A percentile compares a stretch with the other conserved stretches of the same genome.
Evolutionary conservation across 1,140 invertebrate genomes (phyloP).

Genomic region (Zaprionus gabonicus): DNA sequence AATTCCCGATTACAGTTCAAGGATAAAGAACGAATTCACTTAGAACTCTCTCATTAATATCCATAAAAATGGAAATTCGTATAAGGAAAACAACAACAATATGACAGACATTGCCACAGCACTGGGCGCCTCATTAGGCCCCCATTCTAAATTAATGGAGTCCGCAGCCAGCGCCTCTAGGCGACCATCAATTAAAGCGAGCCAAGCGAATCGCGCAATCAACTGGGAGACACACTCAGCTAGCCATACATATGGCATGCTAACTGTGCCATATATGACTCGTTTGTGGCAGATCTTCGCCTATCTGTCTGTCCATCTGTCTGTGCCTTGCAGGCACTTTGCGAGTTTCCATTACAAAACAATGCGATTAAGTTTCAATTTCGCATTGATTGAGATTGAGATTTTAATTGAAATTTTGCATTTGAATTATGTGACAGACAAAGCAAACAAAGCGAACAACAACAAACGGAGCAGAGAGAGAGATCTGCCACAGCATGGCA

Average conservation of each 20-base stretch:
- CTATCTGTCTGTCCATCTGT: conserved; percentile 25
- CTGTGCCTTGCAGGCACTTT: conserved; percentile 48
- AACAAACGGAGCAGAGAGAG: not conserved
- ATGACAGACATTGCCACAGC: conserved; percentile 37
- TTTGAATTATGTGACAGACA: conserved; percentile 72
- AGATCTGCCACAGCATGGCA: not conserved
- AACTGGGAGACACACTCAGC: conserved; percentile 9
- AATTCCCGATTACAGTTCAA: not conserved
- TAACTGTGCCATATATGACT: conserved; percentile 4
- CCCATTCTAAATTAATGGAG: conserved; percentile 44
- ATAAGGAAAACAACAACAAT: not conserved
- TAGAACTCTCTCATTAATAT: conserved; percentile 21
- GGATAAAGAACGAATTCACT: not conserved
- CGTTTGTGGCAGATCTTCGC: conserved; percentile 11
- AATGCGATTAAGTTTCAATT: conserved; percentile 72
- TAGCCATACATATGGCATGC: not conserved
- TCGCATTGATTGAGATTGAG: conserved; percentile 45
- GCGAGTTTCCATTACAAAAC: conserved; percentile 37
- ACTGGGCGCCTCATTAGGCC: conserved; percentile 42
- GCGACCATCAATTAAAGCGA: conserved; percentile 66
- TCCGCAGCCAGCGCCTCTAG: conserved; percentile 48
- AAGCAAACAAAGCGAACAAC: conserved; percentile 42
- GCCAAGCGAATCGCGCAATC: conserved; percentile 45
- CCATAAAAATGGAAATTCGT: conserved; percentile 29
- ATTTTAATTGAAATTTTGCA: conserved; percentile 62